Percentiles rank a stretch among this genome's conserved stretches.
phyloP scores from a whole-genome alignment of 2,888 invertebrate species.

The Chalcis sispes region DNA sequence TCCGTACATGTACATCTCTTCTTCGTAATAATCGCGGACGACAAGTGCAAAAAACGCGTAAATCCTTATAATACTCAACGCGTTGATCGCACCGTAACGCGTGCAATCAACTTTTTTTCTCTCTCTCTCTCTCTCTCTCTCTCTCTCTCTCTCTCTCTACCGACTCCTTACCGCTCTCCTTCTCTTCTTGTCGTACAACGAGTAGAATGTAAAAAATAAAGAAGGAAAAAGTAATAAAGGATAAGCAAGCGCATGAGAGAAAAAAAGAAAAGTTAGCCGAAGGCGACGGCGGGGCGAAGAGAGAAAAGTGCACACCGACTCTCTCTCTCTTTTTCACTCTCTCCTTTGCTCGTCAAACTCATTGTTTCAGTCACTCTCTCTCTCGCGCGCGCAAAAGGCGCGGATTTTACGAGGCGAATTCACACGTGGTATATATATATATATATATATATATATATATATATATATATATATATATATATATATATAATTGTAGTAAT shows the following conservation, averaged over 20 bases:
- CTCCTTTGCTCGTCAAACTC: too few relatives aligned
- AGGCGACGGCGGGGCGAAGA: not conserved
- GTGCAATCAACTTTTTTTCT: too few relatives aligned
- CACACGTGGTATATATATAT: constrained; percentile 16
- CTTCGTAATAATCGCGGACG: too few relatives aligned
- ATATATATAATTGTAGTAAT: too few relatives aligned
- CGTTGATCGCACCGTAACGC: too few relatives aligned
- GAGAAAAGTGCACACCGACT: too few relatives aligned
- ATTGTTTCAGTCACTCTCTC: constrained; percentile 22
- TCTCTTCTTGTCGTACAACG: constrained; percentile 18
- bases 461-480: too few relatives aligned
- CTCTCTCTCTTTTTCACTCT: too few relatives aligned
- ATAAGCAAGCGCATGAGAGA: not conserved
- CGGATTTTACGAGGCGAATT: constrained; percentile 16
- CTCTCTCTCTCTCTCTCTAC: not conserved
- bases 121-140: too few relatives aligned
- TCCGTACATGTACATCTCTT: too few relatives aligned
- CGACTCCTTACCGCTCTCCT: not conserved
- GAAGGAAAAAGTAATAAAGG: not conserved
- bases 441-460: not conserved
- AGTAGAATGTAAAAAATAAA: not conserved
- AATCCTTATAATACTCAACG: too few relatives aligned
- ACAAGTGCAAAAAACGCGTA: too few relatives aligned
- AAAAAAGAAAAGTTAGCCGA: not conserved
- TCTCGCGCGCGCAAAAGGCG: not conserved